Evolutionary conservation across 2,797 vertebrate species (phyloP), one percentile per base, ranked within the genome.

Genomic region (Pseudochirops cupreus): DNA sequence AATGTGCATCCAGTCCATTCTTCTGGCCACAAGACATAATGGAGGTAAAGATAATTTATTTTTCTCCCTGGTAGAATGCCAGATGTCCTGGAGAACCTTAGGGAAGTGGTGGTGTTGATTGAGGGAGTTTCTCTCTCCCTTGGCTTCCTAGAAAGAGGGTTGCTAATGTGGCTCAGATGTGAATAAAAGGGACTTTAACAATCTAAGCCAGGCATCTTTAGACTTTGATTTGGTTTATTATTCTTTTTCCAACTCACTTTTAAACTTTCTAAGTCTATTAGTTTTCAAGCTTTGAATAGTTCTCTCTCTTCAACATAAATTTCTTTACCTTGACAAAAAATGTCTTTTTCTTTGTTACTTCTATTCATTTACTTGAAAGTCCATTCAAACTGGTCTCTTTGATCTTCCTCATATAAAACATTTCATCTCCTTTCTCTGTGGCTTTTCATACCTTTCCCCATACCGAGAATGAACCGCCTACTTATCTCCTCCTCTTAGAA

Each of bases 241-340:
- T 94, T 62, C 50, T 13, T 92, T 1, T 33, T 62, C 29, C 33
- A 59, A 39, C 13, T 59, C 31, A n/a, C 24, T 5, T 97, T n/a
- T 91, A n/a, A 39, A n/a, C 89, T 93, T 50, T 93, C 50, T 55
- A 91, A 90, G 74, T 90, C 55, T 3, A 56, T 58, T 55, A 50
- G 0, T 94, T 97, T 57, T 95, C 33, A 93, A 56, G 18, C 59
- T 0, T 54, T 46, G 29, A 31, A 21, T 58, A 10, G 12, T 46
- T 87, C 46, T 93, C 18, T 92, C 94, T 46, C 12, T 94, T 92
- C 57, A 0, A 9, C 91, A 93, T 90, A 39, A 14, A 39, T 91
- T 94, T 92, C 89, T 96, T 95, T 26, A 1, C 89, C 33, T 95
- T 96, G 93, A 53, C 28, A 89, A 91, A 67, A 67, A 87, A 11